Evolutionary conservation across 2,113 vertebrate genomes (phyloP).

Genomic region (Phocoena phocoena): DNA sequence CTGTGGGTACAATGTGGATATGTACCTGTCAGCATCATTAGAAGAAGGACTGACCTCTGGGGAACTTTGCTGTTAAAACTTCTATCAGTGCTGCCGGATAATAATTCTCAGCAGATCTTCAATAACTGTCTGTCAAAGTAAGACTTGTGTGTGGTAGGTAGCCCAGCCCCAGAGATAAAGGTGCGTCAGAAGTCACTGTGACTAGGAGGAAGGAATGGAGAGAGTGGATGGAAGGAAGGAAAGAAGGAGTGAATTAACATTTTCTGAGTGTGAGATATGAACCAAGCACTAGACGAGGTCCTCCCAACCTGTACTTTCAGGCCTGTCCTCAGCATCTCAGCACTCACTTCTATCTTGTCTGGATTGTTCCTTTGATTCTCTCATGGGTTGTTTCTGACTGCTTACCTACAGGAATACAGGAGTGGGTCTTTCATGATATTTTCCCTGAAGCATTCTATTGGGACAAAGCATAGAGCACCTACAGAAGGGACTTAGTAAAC

Average conservation of each 20-base stretch:
- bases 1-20: rapidly evolving
- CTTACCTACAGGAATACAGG: neutral
- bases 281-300: neutral
- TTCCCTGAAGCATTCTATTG: neutral
- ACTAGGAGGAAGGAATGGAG: neutral
- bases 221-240: neutral
- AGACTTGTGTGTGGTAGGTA: neutral
- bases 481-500: neutral
- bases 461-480: neutral
- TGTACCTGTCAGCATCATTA: neutral
- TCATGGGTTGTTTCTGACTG: neutral
- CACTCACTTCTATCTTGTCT: neutral
- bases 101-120: neutral
- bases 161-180: neutral
- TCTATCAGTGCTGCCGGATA: neutral
- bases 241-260: neutral
- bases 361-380: neutral
- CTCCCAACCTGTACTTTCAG: neutral
- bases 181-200: neutral
- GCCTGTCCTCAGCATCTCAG: neutral
- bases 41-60: neutral
- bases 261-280: neutral
- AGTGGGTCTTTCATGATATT: neutral
- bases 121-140: neutral
- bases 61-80: neutral